These are phyloP conservation scores for Lasaia peninsularis DNA, from an alignment of 1,140 invertebrate genomes.

Conservation along the genomic window DNA sequence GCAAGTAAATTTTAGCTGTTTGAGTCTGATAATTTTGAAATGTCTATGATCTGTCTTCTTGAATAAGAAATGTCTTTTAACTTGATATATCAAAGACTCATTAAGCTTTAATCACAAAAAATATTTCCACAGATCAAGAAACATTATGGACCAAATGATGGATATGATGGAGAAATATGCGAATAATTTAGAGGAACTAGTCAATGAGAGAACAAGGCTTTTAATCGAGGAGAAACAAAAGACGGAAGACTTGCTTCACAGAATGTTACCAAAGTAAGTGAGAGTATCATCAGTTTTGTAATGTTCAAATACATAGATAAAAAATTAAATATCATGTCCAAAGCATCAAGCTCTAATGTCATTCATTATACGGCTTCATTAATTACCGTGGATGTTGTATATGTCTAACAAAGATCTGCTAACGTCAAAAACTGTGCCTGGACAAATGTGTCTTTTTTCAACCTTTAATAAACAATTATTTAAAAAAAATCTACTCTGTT, in stretches of 20 bases:
- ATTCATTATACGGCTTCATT: slow-evolving; percentile 30
- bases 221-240: slow-evolving; percentile 95
- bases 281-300: slow-evolving; percentile 9
- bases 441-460: neutral
- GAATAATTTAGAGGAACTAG: slow-evolving; percentile 95
- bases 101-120: neutral
- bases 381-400: slow-evolving; percentile 28
- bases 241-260: slow-evolving; percentile 93
- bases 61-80: no score
- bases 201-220: slow-evolving; percentile 91
- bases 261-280: slow-evolving; percentile 93
- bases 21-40: no score
- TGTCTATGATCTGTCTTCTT: no score
- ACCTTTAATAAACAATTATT: neutral
- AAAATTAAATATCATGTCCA: slow-evolving; percentile 5
- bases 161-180: slow-evolving; percentile 97
- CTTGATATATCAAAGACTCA: neutral
- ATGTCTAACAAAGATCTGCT: slow-evolving; percentile 15
- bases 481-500: neutral
- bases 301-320: slow-evolving; percentile 12
- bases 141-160: slow-evolving; percentile 98
- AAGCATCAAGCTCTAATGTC: slow-evolving; percentile 13
- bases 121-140: slow-evolving; percentile 80
- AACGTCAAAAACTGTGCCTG: neutral
- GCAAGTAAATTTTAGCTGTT: no score